Evolutionary conservation across 2,888 invertebrate genomes (phyloP), one percentile per base, ranked within the genome.

Genomic region (Polylopha cassiicola): DNA sequence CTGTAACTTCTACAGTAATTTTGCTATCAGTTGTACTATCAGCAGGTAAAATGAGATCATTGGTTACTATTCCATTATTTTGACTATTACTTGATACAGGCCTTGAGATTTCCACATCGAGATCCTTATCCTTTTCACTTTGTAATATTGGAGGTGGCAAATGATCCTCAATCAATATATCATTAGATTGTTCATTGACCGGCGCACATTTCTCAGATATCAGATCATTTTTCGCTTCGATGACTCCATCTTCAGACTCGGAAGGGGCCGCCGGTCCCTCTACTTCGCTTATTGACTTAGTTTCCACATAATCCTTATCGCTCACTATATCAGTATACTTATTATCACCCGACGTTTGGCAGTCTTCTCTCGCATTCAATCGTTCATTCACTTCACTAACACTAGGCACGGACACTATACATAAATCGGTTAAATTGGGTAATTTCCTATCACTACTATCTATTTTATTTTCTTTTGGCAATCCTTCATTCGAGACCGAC

Each of bases 301-400:
- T 66, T 76, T 70, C 68, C 57, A 70, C 65, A 61, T 61, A 48
- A 47, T 56, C 65, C 61, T 64, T 63, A 68, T 73, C 73, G 73
- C 70, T 70, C 55, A 56, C 47, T 28, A 30, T 46, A 71, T 69
- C 61, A 55, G 63, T 65, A 65, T 71, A 59, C 54, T 69, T 76
- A 75, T 65, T 78, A 79, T 79, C 80, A 79, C 77, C 75, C 55
- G 71, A 59, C 73, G 68, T 66, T 72, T 68, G 60, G 73, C 80
- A 82, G 79, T 82, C 81, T 80, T 82, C 65, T 64, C 55, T 73
- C 61, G 61, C 61, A 54, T 68, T 75, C 59, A 70, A 71, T 65
- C 73, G 70, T 71, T 75, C 66, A 54, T 70, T 59, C 46, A 42
- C 50, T 58, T 68, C 70, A 71, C 77, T 81, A 73, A 78, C 61